Evolutionary conservation across 1,140 invertebrate species (phyloP), one percentile per base, ranked within the genome.

Genomic region (Lethrus apterus): DNA sequence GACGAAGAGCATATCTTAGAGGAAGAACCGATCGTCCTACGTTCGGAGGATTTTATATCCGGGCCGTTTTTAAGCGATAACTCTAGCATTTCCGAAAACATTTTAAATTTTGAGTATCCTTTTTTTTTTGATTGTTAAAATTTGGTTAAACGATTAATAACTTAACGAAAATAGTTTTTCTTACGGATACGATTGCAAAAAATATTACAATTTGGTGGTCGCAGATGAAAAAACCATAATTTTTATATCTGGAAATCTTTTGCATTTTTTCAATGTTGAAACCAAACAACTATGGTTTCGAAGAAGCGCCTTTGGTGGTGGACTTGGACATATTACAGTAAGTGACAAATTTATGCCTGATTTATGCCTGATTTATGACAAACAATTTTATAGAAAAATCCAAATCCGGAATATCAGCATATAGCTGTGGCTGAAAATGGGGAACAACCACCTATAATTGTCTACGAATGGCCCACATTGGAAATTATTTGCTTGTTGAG

Each of bases 381-480:
- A 9, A 38, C 46, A 5, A 2, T 48, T 47, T 54, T 76, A 5
- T 56, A 86, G 82, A 84, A 80, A 71, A 85, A 89, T 72, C 80
- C 85, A 46, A 70, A 63, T 31, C 68, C 68, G 48, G 74, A 75
- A 21, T 74, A 67, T 38, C 63, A 69, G 45, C 81, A 86, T 48
- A 79, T 93, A 58, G 88, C 87, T 9, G 76, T 93, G n/a, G 89
- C 76, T 8, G 89, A 93, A 70, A 90, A 87, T 59, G 86, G 77
- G 9, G 80, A 85, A 54, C 79, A 80, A 23, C 88, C 90, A 0
- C 70, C 82, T 18, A 85, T 93, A 50, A 77, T 88, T 15, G 77
- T 93, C 18, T 93, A 90, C 60, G 78, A 82, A 40, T 93, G 83
- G 80, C 88, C 89, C 0, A 74, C 74, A 31, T 72, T 90, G 63